phyloP scores from a whole-genome alignment of 2,888 invertebrate genomes.

The Corythucha ciliata region DNA sequence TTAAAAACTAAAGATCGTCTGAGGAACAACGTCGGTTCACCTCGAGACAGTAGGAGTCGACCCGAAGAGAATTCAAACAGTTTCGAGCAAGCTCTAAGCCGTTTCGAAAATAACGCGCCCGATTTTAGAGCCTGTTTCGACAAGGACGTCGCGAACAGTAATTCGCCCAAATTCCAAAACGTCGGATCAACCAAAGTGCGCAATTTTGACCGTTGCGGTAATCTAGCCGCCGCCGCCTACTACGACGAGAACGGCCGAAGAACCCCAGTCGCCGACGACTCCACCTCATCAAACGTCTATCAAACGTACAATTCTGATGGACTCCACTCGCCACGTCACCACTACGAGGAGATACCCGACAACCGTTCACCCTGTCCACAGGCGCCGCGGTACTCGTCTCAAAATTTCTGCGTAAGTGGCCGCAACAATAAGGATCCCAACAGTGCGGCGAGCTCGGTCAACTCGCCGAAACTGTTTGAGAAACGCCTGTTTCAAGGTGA shows the following conservation, averaged over 20 bases:
- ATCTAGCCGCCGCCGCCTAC: slow-evolving; percentile 19
- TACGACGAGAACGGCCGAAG: slow-evolving; percentile 6
- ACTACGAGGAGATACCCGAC: slow-evolving; percentile 29
- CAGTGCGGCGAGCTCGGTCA: slow-evolving; percentile 20
- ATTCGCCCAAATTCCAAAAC: slow-evolving; percentile 9
- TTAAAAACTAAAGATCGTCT: slow-evolving; percentile 13
- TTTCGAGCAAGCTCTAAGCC: slow-evolving; percentile 13
- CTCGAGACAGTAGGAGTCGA: slow-evolving; percentile 10
- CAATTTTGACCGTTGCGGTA: slow-evolving; percentile 24
- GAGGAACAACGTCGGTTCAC: slow-evolving; percentile 15
- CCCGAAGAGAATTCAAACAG: background rate
- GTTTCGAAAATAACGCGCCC: slow-evolving; percentile 14
- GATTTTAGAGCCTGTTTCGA: slow-evolving; percentile 19
- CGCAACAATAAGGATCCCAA: slow-evolving; percentile 16
- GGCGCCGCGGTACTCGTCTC: slow-evolving; percentile 16
- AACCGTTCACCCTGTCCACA: slow-evolving; percentile 14
- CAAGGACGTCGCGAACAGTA: slow-evolving; percentile 5
- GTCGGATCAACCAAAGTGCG: slow-evolving; percentile 2
- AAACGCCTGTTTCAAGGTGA: slow-evolving; percentile 22
- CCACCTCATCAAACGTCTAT: slow-evolving; percentile 11
- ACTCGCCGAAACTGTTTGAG: slow-evolving; percentile 26
- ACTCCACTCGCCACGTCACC: slow-evolving; percentile 25
- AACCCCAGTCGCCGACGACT: background rate
- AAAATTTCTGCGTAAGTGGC: slow-evolving; percentile 20
- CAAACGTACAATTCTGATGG: slow-evolving; percentile 22